phyloP scores from a whole-genome alignment of 2,888 invertebrate species.

The Drosophila mettleri region DNA sequence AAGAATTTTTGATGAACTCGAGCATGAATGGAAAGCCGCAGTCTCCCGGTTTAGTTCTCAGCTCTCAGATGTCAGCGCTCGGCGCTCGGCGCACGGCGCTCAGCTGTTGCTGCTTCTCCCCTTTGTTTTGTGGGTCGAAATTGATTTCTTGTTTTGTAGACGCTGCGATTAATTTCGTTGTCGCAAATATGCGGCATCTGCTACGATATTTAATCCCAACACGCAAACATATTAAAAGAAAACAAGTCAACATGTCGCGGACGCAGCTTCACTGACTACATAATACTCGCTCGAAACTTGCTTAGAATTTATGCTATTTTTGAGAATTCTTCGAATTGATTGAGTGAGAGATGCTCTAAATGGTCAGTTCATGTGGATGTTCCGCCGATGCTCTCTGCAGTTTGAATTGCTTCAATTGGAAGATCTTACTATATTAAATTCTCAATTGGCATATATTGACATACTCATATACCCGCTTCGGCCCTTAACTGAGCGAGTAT shows the following conservation, averaged over 20 bases:
- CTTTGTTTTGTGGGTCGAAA: conserved; percentile 14
- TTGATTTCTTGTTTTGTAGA: conserved; percentile 54
- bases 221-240: conserved; percentile 6
- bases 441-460: too few species aligned
- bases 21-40: conserved; percentile 45
- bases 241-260: background rate
- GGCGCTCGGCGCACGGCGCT: conserved; percentile 26
- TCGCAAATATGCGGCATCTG: conserved; percentile 29
- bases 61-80: background rate
- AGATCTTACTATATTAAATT: too few species aligned
- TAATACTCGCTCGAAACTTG: background rate
- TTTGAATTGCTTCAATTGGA: too few species aligned
- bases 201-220: conserved; percentile 35
- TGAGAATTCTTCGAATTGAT: too few species aligned
- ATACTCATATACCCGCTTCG: background rate
- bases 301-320: background rate
- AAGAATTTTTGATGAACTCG: conserved; percentile 13
- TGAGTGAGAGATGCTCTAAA: too few species aligned
- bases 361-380: too few species aligned
- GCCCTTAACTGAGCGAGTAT: background rate
- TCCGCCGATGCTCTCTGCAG: too few species aligned
- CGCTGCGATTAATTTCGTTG: conserved; percentile 37
- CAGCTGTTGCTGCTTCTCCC: conserved; percentile 40
- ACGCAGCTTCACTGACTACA: background rate
- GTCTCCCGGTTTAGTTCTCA: background rate